Evolutionary conservation across 92 coral and sea anemone species (phyloP).

Genomic region (Ricordea florida): DNA sequence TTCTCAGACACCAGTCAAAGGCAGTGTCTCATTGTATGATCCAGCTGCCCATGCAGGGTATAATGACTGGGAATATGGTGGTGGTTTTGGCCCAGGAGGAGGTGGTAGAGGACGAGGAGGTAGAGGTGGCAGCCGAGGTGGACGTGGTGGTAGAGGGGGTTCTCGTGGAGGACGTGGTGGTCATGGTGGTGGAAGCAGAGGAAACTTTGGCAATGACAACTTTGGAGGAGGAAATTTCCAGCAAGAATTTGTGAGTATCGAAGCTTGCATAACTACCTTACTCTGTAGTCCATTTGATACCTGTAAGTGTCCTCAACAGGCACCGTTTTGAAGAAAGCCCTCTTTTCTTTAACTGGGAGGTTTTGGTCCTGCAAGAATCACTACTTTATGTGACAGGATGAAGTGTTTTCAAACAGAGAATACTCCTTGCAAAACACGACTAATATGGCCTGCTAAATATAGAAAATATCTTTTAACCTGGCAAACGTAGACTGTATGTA

Average conservation of each 20-base stretch:
- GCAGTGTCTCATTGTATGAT: constrained; percentile 85
- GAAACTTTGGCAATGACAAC: constrained; percentile 29
- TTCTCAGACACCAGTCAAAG: constrained; percentile 81
- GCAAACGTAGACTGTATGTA: too few relatives aligned
- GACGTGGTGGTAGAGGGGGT: constrained; percentile 58
- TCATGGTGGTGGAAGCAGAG: constrained; percentile 71
- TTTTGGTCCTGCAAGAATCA: too few relatives aligned
- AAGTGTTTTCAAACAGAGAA: too few relatives aligned
- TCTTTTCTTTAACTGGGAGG: too few relatives aligned
- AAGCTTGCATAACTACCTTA: neutral
- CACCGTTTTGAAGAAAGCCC: too few relatives aligned
- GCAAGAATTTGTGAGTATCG: constrained; percentile 65
- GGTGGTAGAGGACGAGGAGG: constrained; percentile 71
- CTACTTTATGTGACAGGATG: too few relatives aligned
- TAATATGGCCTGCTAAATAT: too few relatives aligned
- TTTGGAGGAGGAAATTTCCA: constrained; percentile 65
- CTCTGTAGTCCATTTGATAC: neutral
- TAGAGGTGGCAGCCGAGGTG: constrained; percentile 60
- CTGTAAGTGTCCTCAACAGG: neutral
- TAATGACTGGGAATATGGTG: constrained; percentile 77
- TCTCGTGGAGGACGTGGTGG: constrained; percentile 66
- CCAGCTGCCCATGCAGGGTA: constrained; percentile 67
- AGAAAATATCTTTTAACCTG: too few relatives aligned
- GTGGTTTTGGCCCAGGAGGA: constrained; percentile 74
- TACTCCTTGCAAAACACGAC: too few relatives aligned